Base-by-base conservation (phyloP, 2,888 invertebrate species). In the Acanthopleura granulata region DNA sequence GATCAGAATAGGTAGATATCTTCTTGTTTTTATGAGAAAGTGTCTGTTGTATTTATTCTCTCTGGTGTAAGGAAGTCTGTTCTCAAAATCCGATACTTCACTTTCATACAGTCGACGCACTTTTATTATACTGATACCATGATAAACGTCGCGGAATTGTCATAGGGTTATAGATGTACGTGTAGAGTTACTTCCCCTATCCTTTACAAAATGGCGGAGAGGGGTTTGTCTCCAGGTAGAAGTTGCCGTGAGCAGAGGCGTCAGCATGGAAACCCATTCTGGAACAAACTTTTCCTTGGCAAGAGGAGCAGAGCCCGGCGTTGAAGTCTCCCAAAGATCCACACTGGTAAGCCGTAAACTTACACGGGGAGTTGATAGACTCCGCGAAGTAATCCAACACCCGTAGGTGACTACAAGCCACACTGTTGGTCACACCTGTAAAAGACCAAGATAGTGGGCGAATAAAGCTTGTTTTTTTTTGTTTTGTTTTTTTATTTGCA, bases 181-280 rank as follows among this genome's bases (percentile, higher is more conserved):
- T 40, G 40, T 40, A 40, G 40, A 3, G 9, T 40, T 40, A 40
- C 9, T 40, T 40, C 9, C 40, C 40, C 40, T 40, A 40, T 40
- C 40, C 40, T 57, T 57, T 57, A 66, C 66, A 66, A 27, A 66
- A 66, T 27, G 66, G 66, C 15, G 66, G 16, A 1, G 18, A 16
- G 29, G 66, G 3, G 29, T 66, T 66, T 27, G 87, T 87, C 51
- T 82, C 84, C 15, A 87, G 79, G 73, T 83, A 87, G 77, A 78
- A 83, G 0, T 78, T 74, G 71, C 87, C 86, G 11, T 77, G 76
- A 22, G 77, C 76, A 1, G 75, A 27, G 6, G 76, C 76, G 30
- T 79, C 78, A 4, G 86, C 81, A 49, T 85, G 77, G 72, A 80
- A 85, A 27, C 87, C 87, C 86, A 87, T 85, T 1, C 84, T 81